Base-by-base conservation (phyloP, 2,113 vertebrate genomes). In the Petroica traversi region DNA sequence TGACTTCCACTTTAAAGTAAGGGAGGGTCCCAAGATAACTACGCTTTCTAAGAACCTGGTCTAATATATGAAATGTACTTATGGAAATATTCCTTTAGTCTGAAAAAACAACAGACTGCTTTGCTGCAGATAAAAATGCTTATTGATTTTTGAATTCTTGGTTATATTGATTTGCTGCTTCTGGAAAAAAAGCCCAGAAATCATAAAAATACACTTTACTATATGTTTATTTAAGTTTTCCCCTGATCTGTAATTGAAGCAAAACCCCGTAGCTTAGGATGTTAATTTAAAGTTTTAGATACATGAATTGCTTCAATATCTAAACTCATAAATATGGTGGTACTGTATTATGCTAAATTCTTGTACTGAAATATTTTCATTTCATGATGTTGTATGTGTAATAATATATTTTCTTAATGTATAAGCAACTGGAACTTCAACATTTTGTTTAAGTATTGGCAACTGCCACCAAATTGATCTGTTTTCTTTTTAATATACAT, bases 281-380 rank as follows among this genome's bases (percentile, higher is more conserved):
- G 20, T 38, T 73, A 62, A 34, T 62, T 33, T 64, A 7, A 77
- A 51, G 18, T 77, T 84, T 73, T 67, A 84, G 34, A 86, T 91
- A 45, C 1, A 2, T 28, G 2, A 40, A 51, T n/a, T 85, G 8
- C 11, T 24, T 73, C n/a, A 68, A 20, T 73, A 63, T 36, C 14
- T 64, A 68, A 85, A 64, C 6, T 38, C 0, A 0, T 24, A 57
- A 22, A 12, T 46, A 48, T 0, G 6, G 4, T 55, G 14, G 28
- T 69, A 41, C 4, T 5, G 38, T 61, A 38, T 77, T 79, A 78
- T 41, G 8, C 31, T 79, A 63, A 78, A 38, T 84, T 64, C 14
- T 62, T 80, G 12, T 33, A 31, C 8, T 72, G 40, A 82, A 88
- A 43, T 82, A 34, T 64, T 88, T 85, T 78, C 1, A 18, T 63